Evolutionary conservation across 2,113 vertebrate species (phyloP).

Genomic region (Ictalurus punctatus): DNA sequence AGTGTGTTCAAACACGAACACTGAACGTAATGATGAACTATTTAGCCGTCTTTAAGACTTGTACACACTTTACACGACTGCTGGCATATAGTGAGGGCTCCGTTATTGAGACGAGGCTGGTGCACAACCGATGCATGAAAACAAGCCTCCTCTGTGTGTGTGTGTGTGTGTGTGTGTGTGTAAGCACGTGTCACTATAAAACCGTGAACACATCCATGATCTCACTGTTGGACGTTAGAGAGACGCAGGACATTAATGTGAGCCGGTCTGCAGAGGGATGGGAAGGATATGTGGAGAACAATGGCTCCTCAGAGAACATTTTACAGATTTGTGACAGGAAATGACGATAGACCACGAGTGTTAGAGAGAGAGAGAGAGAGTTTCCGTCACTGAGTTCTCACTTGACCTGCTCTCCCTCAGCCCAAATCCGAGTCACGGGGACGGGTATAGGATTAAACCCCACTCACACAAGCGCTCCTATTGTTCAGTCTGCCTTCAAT

Average conservation of each 20-base stretch:
- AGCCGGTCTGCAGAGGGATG: not conserved
- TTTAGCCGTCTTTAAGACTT: not conserved
- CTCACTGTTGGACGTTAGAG: slow-evolving; percentile 25
- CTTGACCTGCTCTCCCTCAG: slow-evolving; percentile 53
- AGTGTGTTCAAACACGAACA: not conserved
- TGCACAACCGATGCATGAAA: not conserved
- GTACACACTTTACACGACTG: not conserved
- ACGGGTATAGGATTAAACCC: slow-evolving; percentile 63
- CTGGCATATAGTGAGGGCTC: not conserved
- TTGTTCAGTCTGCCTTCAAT: slow-evolving; percentile 60
- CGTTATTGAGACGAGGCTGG: not conserved
- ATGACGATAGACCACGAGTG: not conserved
- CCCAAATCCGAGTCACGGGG: slow-evolving; percentile 72
- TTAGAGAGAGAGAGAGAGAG: not conserved
- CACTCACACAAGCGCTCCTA: slow-evolving; percentile 62
- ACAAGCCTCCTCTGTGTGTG: slow-evolving; percentile 40
- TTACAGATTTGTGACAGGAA: not conserved
- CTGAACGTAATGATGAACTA: not conserved
- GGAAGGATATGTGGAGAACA: not conserved
- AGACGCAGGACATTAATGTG: not conserved
- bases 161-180: slow-evolving; percentile 21
- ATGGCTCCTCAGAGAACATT: slow-evolving; percentile 4
- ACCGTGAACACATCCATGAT: slow-evolving; percentile 35
- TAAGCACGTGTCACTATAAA: slow-evolving; percentile 3
- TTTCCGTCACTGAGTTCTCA: not conserved